Percentiles rank a stretch among this genome's conserved stretches.
Evolutionary conservation across 2,113 vertebrate species (phyloP).

Genomic region (Rhabdornis inornatus): DNA sequence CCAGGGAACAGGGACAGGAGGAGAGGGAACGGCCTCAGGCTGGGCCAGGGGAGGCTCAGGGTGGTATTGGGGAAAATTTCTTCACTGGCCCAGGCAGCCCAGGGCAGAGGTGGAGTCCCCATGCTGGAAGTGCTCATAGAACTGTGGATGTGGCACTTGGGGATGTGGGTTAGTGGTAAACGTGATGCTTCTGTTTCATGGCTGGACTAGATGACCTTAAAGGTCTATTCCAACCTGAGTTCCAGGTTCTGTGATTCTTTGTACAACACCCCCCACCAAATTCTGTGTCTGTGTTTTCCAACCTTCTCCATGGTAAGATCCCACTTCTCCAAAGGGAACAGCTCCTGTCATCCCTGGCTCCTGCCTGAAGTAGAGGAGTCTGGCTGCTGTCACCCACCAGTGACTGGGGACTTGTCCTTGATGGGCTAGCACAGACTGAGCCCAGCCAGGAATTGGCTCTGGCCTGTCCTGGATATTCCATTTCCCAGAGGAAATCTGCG

Average conservation of each 20-base stretch:
- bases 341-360: not conserved
- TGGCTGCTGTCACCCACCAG: not conserved
- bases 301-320: not conserved
- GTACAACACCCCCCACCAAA: no score
- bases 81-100: not conserved
- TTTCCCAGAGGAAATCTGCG: not conserved
- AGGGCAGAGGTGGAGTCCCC: not conserved
- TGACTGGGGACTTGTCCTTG: not conserved
- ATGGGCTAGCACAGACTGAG: not conserved
- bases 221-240: not conserved
- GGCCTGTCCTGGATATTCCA: not conserved
- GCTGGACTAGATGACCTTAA: no score
- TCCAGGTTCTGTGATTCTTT: not conserved
- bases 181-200: rapidly evolving
- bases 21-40: not conserved
- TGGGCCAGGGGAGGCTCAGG: not conserved
- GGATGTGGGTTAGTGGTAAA: not conserved
- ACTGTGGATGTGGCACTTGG: not conserved
- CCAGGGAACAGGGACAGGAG: not conserved
- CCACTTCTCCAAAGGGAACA: not conserved
- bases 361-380: not conserved
- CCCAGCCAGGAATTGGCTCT: not conserved
- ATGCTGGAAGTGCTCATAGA: not conserved
- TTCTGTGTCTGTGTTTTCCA: not conserved
- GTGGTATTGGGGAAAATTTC: not conserved